Conservation (phyloP, 2,888 invertebrate genomes). For the Bellardia pandia region DNA sequence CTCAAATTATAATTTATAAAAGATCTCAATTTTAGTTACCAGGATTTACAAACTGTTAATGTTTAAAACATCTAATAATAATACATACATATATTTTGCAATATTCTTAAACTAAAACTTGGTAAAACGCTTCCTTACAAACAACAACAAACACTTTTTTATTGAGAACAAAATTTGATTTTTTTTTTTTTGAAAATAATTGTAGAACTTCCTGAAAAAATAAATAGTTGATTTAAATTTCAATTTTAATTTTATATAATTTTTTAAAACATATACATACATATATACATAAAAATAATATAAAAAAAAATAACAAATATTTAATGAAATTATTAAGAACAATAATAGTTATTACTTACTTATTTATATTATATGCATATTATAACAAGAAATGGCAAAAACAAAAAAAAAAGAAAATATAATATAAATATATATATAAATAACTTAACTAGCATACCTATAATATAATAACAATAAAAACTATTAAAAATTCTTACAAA, state of each 20-base stretch:
- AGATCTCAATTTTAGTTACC: slow-evolving; percentile 44
- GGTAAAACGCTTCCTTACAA: slow-evolving; percentile 9
- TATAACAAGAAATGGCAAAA: slow-evolving; percentile 56
- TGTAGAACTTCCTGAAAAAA: slow-evolving; percentile 19
- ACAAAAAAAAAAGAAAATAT: slow-evolving; percentile 30
- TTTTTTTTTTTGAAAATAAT: background rate
- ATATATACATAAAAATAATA: slow-evolving; percentile 43
- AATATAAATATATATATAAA: slow-evolving; percentile 57
- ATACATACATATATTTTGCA: no score
- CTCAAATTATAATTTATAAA: slow-evolving; percentile 35
- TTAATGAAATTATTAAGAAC: slow-evolving; percentile 83
- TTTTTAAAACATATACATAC: slow-evolving; percentile 54
- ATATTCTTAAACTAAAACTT: background rate
- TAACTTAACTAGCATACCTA: slow-evolving; percentile 68
- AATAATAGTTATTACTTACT: slow-evolving; percentile 84
- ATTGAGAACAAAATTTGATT: slow-evolving; percentile 36
- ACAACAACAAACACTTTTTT: background rate
- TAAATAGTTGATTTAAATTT: background rate
- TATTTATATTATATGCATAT: slow-evolving; percentile 82
- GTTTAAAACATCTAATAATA: background rate
- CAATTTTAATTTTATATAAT: slow-evolving; percentile 22
- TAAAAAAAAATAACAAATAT: slow-evolving; percentile 74
- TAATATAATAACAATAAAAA: slow-evolving; percentile 57
- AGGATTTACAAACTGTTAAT: background rate
- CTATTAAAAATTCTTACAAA: slow-evolving; percentile 72